Percentiles rank a stretch among this genome's conserved stretches.
These are phyloP conservation scores for Trinorchestia longiramus DNA, from an alignment of 1,140 invertebrate genomes.

Conservation along the genomic window DNA sequence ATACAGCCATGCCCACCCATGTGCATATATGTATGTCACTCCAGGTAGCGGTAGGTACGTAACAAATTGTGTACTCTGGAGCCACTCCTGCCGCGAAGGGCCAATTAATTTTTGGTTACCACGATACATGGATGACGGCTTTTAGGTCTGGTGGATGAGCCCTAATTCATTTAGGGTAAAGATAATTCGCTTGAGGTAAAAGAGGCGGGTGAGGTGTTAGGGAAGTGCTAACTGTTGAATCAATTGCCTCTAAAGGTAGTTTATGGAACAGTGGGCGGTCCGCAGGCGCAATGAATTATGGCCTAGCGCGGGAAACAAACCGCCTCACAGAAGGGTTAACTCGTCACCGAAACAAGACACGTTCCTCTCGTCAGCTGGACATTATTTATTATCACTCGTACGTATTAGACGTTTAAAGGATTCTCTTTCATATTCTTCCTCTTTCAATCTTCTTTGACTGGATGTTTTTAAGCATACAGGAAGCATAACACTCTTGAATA, in stretches of 20 bases:
- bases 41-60: not conserved
- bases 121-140: not conserved
- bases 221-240: slow-evolving; percentile 52
- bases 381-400: not conserved
- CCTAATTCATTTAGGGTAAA: slow-evolving; percentile 24
- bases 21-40: not conserved
- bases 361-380: not conserved
- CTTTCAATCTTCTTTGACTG: not conserved
- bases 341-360: not conserved
- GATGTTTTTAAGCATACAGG: too few relatives aligned
- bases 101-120: slow-evolving; percentile 30
- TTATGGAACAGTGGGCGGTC: slow-evolving; percentile 48
- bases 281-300: not conserved
- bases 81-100: not conserved
- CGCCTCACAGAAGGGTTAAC: not conserved
- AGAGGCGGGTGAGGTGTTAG: slow-evolving; percentile 14
- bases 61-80: not conserved
- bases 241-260: slow-evolving; percentile 43
- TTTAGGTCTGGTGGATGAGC: not conserved
- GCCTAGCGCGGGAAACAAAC: not conserved
- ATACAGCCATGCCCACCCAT: not conserved
- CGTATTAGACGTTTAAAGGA: not conserved
- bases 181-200: not conserved
- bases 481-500: too few relatives aligned
- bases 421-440: not conserved